Evolutionary conservation across 2,113 vertebrate species (phyloP).

Genomic region (Xenotilapia leptura): DNA sequence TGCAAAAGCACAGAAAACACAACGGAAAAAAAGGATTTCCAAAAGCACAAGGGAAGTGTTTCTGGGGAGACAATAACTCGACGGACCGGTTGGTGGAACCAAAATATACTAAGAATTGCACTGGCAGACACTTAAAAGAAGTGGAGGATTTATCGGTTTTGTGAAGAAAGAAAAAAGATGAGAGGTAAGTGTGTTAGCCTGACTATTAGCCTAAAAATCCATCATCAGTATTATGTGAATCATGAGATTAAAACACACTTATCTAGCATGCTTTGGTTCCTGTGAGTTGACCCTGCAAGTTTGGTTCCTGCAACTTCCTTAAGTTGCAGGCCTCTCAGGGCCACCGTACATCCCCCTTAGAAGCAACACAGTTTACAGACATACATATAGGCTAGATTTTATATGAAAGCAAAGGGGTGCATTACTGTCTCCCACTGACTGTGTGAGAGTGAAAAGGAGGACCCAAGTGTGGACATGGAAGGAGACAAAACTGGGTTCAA

Average conservation of each 20-base stretch:
- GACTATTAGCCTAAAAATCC: background rate
- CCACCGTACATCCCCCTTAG: background rate
- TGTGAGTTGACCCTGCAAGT: background rate
- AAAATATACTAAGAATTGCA: background rate
- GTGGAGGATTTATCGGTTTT: background rate
- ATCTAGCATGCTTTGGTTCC: background rate
- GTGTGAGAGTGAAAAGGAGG: background rate
- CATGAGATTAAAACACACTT: background rate
- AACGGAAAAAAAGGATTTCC: rapidly evolving
- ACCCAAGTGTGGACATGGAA: background rate
- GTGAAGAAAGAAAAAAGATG: background rate
- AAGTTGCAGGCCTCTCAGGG: background rate
- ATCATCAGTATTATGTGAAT: background rate
- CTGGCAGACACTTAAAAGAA: background rate
- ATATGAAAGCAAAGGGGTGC: background rate
- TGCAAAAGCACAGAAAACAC: background rate
- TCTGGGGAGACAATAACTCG: background rate
- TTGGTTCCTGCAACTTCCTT: background rate
- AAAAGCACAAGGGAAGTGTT: background rate
- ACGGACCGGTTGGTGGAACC: background rate
- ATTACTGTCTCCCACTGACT: background rate
- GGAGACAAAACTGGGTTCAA: background rate
- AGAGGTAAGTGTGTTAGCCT: background rate
- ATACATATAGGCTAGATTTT: background rate
- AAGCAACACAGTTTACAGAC: background rate